Conservation (phyloP, 2,113 vertebrate species). For the Smithornis capensis region DNA sequence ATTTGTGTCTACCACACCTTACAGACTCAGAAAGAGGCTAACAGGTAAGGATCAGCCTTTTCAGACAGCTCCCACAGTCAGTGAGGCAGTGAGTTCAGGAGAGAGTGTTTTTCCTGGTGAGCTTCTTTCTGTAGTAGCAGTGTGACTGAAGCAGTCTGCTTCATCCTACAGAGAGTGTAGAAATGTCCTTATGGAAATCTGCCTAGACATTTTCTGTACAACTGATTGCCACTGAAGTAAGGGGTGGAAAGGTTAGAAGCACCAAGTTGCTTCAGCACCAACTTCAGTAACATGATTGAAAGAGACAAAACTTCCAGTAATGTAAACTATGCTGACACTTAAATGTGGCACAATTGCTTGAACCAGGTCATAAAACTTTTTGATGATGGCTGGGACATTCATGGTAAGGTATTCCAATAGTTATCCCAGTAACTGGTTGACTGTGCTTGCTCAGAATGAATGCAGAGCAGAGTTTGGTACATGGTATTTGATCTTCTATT, state of each 20-base stretch:
- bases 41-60: slow-evolving; percentile 76
- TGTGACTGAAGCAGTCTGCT: not conserved
- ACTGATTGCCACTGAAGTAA: not conserved
- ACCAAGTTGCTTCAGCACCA: not conserved
- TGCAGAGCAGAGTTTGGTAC: not conserved
- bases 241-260: not conserved
- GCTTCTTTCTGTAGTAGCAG: not conserved
- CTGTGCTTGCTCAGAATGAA: not conserved
- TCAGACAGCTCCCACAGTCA: not conserved
- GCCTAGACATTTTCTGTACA: not conserved
- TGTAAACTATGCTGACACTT: not conserved
- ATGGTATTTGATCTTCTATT: fast-evolving
- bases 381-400: not conserved
- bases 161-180: not conserved
- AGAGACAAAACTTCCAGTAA: not conserved
- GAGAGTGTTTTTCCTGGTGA: not conserved
- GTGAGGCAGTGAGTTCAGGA: not conserved
- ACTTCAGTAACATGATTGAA: not conserved
- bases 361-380: not conserved
- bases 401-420: not conserved
- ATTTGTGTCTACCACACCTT: slow-evolving; percentile 85
- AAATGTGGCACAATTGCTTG: not conserved
- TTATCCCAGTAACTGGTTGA: not conserved
- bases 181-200: not conserved
- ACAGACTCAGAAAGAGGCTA: slow-evolving; percentile 87